Percentiles rank a stretch among this genome's conserved stretches.
Evolutionary conservation across 2,888 invertebrate species (phyloP).

Genomic region (Orthonevra nobilis): DNA sequence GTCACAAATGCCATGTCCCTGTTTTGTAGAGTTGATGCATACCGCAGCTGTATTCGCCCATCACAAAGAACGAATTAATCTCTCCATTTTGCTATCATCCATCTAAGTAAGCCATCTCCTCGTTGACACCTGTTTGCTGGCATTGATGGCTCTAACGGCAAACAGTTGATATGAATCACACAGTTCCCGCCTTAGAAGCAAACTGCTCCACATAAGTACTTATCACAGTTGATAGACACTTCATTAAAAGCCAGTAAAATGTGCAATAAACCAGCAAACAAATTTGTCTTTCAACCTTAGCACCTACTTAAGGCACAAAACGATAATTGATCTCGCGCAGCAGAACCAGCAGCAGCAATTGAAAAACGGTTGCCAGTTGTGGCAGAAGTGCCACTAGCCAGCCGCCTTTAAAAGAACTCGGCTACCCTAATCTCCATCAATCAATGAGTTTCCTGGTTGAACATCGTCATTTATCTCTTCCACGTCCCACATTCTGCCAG

Average conservation of each 20-base stretch:
- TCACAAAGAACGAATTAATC: slow-evolving; percentile 20
- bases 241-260: slow-evolving; percentile 54
- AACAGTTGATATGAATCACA: slow-evolving; percentile 37
- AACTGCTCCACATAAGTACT: slow-evolving; percentile 55
- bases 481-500: slow-evolving; percentile 61
- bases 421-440: slow-evolving; percentile 67
- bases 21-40: too few relatives aligned
- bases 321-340: slow-evolving; percentile 63
- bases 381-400: neutral
- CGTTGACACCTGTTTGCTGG: slow-evolving; percentile 52
- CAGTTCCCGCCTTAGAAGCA: slow-evolving; percentile 11
- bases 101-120: slow-evolving; percentile 62
- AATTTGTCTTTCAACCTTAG: slow-evolving; percentile 60
- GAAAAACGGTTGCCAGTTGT: slow-evolving; percentile 41
- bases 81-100: slow-evolving; percentile 5
- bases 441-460: slow-evolving; percentile 70
- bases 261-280: slow-evolving; percentile 26
- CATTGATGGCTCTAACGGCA: slow-evolving; percentile 58
- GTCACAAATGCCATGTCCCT: too few relatives aligned
- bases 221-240: slow-evolving; percentile 64
- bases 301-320: slow-evolving; percentile 58
- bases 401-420: slow-evolving; percentile 49
- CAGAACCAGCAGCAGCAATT: too few relatives aligned
- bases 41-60: too few relatives aligned
- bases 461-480: slow-evolving; percentile 69